A percentile compares a stretch with the other conserved stretches of the same genome.
Conservation (phyloP, 1,140 invertebrate genomes). For the Camponotus floridanus region DNA sequence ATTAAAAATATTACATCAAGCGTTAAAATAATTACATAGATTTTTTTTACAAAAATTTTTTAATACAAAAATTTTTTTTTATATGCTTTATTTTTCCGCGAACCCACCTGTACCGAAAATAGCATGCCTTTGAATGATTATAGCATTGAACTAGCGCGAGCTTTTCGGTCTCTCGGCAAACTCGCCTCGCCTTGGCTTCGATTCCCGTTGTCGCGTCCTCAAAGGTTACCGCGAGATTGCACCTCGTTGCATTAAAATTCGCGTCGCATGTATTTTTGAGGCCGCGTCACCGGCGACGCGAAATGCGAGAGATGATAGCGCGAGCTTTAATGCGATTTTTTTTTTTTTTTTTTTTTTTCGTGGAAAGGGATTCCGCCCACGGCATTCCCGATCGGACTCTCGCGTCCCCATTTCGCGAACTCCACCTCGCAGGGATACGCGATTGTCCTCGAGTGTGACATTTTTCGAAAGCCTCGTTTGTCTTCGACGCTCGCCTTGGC, state of each 20-base stretch:
- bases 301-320: not conserved
- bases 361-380: conserved; percentile 29
- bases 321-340: conserved; percentile 1
- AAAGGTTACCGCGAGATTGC: conserved; percentile 5
- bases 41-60: no score
- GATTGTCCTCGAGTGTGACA: conserved; percentile 28
- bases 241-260: conserved; percentile 46
- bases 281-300: not conserved
- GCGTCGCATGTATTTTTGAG: conserved; percentile 31
- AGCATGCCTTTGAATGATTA: conserved; percentile 47
- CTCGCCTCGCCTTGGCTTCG: conserved; percentile 36
- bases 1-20: conserved; percentile 8
- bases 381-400: conserved; percentile 18
- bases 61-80: not conserved
- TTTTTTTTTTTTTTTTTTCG: not conserved
- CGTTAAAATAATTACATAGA: no score
- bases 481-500: conserved; percentile 47
- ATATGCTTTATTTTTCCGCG: conserved; percentile 38
- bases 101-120: conserved; percentile 11
- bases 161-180: conserved; percentile 33
- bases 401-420: conserved; percentile 26
- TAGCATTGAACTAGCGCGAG: conserved; percentile 45
- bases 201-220: conserved; percentile 38
- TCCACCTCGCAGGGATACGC: not conserved
- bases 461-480: conserved; percentile 47